Percentiles rank a stretch among this genome's conserved stretches.
phyloP scores from a whole-genome alignment of 2,888 invertebrate species.

The Ypsolopha sequella region DNA sequence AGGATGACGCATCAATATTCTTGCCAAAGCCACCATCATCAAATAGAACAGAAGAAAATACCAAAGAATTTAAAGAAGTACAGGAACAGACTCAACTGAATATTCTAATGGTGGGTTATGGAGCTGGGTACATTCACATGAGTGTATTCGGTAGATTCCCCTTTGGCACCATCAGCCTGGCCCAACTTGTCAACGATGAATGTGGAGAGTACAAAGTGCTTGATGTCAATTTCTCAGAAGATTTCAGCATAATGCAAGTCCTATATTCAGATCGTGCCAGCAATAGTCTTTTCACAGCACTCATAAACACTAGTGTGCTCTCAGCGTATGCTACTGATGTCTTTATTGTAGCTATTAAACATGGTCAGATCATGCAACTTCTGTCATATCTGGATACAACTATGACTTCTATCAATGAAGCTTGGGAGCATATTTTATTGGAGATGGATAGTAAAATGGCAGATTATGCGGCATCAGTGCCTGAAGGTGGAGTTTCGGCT shows the following conservation, averaged over 20 bases:
- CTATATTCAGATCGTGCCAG: conserved; percentile 65
- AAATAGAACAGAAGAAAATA: conserved; percentile 67
- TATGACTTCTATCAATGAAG: conserved; percentile 85
- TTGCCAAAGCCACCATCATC: conserved; percentile 68
- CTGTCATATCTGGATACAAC: conserved; percentile 80
- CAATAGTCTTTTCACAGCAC: conserved; percentile 52
- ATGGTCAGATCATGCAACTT: conserved; percentile 79
- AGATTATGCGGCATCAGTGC: conserved; percentile 85
- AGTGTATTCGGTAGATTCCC: conserved; percentile 89
- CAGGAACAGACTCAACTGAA: conserved; percentile 75
- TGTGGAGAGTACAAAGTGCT: conserved; percentile 70
- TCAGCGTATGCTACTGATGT: conserved; percentile 77
- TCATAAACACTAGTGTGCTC: conserved; percentile 73
- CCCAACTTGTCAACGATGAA: conserved; percentile 67
- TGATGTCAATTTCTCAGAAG: conserved; percentile 77
- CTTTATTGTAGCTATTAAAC: conserved; percentile 79
- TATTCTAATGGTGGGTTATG: conserved; percentile 83
- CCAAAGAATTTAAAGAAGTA: conserved; percentile 71
- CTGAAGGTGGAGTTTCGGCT: conserved; percentile 87
- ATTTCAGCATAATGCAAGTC: conserved; percentile 78
- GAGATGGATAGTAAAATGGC: conserved; percentile 96
- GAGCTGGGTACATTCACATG: conserved; percentile 78
- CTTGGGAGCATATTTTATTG: conserved; percentile 93
- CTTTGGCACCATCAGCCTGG: conserved; percentile 76
- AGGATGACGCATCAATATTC: conserved; percentile 67